Base-by-base conservation (phyloP, 2,113 vertebrate genomes). In the Gadus chalcogrammus region DNA sequence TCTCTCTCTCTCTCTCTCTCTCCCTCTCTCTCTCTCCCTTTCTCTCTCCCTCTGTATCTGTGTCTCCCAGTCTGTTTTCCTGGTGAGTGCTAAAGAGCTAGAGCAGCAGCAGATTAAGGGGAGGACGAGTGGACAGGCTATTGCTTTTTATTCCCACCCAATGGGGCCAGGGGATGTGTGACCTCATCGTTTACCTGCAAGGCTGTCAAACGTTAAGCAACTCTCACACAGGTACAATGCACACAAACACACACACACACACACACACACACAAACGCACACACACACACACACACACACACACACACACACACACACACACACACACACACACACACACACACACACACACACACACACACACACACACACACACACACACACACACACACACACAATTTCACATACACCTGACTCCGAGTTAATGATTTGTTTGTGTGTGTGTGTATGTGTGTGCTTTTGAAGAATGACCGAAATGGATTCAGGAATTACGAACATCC, bases 151-250 rank as follows among this genome's bases (percentile, higher is more conserved):
- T 77, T 61, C 64, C 68, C 78, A 74, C 81, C 84, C 87, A 17
- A 65, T 79, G 85, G 88, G 89, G 88, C 78, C 84, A 89, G 89
- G 89, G 88, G 81, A 88, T 89, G 86, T 88, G 84, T 86, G 84
- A 88, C 82, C 79, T 85, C 87, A 85, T 88, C 87, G 75, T 82
- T 86, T 83, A 88, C 84, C 82, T 83, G 84, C 71, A 76, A 81
- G 79, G 68, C 82, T 84, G 74, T 77, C 72, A 15, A 20, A 64
- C 75, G 84, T 72, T 88, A 83, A 89, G 86, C 83, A 78, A 75
- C 73, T 3, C 68, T 63, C 75, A 81, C 28, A 82, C 67, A 88
- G 87, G 69, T 71, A 35, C 52, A 22, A 17, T 6, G 24, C 48
- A 7, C 24, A 48, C 12, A 48, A 18, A 48, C 28, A 6, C 56